Evolutionary conservation across 2,888 invertebrate genomes (phyloP).

Genomic region (Masnerella sp.): DNA sequence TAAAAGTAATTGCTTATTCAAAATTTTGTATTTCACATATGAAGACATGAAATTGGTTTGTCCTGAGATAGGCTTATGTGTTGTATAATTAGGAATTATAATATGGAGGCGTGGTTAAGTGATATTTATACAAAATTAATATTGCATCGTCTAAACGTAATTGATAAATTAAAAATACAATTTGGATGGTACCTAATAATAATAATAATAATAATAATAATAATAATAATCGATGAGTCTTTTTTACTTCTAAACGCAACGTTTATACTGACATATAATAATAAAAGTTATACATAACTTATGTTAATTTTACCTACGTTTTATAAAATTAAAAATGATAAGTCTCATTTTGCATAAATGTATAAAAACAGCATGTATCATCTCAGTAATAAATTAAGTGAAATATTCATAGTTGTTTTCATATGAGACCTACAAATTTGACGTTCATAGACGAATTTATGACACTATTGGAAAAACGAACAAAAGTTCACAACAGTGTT

Average conservation of each 20-base stretch:
- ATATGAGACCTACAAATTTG: slow-evolving; percentile 22
- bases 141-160: not conserved
- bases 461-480: too few species aligned
- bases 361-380: too few species aligned
- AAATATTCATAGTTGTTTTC: slow-evolving; percentile 4
- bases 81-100: slow-evolving; percentile 7
- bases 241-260: not conserved
- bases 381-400: too few species aligned
- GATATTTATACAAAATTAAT: slow-evolving; percentile 13
- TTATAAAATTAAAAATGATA: too few species aligned
- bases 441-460: not conserved
- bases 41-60: slow-evolving; percentile 33
- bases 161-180: not conserved
- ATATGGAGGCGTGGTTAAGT: slow-evolving; percentile 3
- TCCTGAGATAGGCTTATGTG: not conserved
- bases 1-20: slow-evolving; percentile 29
- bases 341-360: too few species aligned
- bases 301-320: too few species aligned
- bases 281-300: too few species aligned
- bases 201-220: too few species aligned
- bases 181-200: too few species aligned
- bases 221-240: too few species aligned
- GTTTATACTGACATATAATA: too few species aligned
- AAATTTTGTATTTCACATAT: slow-evolving; percentile 49
- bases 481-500: too few species aligned